Conservation (phyloP, 2,113 vertebrate species). For the Xiphorhynchus elegans region DNA sequence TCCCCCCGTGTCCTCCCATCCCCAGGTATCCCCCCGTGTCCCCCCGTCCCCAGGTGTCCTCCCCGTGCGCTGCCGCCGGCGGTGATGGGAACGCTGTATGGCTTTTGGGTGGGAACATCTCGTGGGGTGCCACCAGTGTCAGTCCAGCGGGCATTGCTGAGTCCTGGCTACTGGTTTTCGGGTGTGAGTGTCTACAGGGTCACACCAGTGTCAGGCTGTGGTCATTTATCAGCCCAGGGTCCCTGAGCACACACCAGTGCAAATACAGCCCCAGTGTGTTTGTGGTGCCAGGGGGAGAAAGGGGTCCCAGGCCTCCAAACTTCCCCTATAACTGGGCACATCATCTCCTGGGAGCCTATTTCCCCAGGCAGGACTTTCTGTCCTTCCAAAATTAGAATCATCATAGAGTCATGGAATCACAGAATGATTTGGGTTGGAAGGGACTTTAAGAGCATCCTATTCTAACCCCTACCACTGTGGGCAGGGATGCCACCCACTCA, state of each 20-base stretch:
- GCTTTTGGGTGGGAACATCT: not conserved
- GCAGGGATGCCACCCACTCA: not conserved
- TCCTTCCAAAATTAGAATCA: not conserved
- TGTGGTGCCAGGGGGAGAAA: rapidly evolving
- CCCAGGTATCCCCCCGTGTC: not conserved
- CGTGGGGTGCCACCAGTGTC: rapidly evolving
- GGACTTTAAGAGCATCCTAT: not conserved
- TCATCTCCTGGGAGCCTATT: not conserved
- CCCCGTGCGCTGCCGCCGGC: not conserved
- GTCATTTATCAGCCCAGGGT: not conserved
- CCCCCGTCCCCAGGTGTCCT: not conserved
- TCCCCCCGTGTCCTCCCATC: not conserved
- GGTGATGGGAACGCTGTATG: not conserved
- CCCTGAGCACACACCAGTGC: not conserved
- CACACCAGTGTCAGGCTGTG: not conserved
- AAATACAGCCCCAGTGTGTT: not conserved
- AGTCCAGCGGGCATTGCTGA: not conserved
- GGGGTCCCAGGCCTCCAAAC: not conserved
- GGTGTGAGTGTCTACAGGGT: rapidly evolving
- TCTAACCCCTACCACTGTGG: too few species aligned
- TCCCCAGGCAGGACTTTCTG: not conserved
- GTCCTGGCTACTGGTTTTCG: not conserved
- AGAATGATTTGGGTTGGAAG: not conserved
- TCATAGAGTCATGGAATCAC: not conserved
- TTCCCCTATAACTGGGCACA: not conserved